phyloP scores from a whole-genome alignment of 1,140 invertebrate genomes.

The Drosophila leontia region DNA sequence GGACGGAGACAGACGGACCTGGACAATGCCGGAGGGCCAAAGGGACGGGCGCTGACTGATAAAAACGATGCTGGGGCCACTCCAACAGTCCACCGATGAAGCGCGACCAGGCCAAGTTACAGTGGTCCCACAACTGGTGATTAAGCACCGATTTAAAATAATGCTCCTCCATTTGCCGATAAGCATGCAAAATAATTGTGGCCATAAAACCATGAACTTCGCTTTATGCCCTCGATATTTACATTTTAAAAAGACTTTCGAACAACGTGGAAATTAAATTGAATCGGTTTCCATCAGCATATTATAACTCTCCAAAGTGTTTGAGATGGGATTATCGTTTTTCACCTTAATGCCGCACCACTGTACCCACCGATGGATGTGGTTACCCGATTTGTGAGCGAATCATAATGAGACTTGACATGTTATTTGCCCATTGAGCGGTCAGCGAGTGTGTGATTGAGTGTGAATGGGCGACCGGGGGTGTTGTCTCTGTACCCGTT shows the following conservation, averaged over 20 bases:
- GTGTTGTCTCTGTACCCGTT: constrained; percentile 6
- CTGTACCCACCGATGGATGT: constrained; percentile 30
- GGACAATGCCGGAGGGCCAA: constrained; percentile 46
- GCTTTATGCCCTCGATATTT: constrained; percentile 1
- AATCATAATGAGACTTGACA: constrained; percentile 82
- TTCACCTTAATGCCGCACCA: background rate
- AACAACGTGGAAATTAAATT: background rate
- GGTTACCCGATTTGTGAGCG: constrained; percentile 59
- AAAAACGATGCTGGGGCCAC: constrained; percentile 65
- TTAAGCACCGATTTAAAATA: constrained; percentile 33
- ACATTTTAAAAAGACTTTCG: background rate
- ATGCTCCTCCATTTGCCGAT: constrained; percentile 19
- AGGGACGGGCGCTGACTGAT: constrained; percentile 67
- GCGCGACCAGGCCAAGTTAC: constrained; percentile 21
- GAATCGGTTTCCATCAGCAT: background rate
- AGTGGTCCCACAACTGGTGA: constrained; percentile 29
- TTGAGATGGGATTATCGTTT: background rate
- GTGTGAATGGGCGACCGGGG: constrained; percentile 28
- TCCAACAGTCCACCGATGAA: constrained; percentile 8
- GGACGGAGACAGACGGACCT: constrained; percentile 16
- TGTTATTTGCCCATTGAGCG: constrained; percentile 82
- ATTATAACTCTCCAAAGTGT: background rate
- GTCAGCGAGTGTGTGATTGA: constrained; percentile 50
- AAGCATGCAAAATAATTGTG: constrained; percentile 26
- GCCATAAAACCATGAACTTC: background rate